Percentiles rank a stretch among this genome's conserved stretches.
phyloP scores from a whole-genome alignment of 2,113 vertebrate genomes.

The Leptosomus discolor region DNA sequence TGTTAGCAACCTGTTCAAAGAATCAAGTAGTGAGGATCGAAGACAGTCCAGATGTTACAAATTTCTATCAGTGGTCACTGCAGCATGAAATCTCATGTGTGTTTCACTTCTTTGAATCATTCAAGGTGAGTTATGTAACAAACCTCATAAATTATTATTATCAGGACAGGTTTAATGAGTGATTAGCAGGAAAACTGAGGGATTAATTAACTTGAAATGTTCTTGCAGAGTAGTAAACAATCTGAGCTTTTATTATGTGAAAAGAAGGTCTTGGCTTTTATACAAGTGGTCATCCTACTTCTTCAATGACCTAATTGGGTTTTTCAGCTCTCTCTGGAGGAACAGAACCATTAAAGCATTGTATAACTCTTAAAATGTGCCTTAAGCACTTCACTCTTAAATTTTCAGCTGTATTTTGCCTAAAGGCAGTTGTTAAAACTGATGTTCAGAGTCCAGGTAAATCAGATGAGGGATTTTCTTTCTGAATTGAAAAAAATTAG shows the following conservation, averaged over 20 bases:
- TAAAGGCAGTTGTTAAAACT: constrained; percentile 87
- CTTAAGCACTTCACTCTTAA: not conserved
- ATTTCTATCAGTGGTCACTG: constrained; percentile 89
- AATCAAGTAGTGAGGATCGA: constrained; percentile 90
- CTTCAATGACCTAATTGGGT: not conserved
- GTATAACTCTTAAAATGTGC: not conserved
- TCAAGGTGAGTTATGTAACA: constrained; percentile 83
- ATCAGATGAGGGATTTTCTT: constrained; percentile 70
- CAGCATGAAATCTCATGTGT: constrained; percentile 92
- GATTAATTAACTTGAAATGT: constrained; percentile 24
- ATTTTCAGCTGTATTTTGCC: constrained; percentile 20
- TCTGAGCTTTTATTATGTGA: not conserved
- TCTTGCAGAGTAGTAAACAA: not conserved
- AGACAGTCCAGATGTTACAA: constrained; percentile 92
- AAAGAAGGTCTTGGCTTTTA: not conserved
- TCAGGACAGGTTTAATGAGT: constrained; percentile 19
- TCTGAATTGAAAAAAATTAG: constrained; percentile 61
- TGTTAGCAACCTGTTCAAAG: constrained; percentile 89
- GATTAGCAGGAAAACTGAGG: constrained; percentile 13
- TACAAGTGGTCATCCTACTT: not conserved
- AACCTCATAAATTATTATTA: constrained; percentile 52
- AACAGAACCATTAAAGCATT: not conserved
- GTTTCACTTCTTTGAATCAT: constrained; percentile 91
- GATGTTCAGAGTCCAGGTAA: constrained; percentile 78
- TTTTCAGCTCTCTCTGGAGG: not conserved